phyloP scores from a whole-genome alignment of 2,113 vertebrate genomes.

The Corythaixoides concolor region DNA sequence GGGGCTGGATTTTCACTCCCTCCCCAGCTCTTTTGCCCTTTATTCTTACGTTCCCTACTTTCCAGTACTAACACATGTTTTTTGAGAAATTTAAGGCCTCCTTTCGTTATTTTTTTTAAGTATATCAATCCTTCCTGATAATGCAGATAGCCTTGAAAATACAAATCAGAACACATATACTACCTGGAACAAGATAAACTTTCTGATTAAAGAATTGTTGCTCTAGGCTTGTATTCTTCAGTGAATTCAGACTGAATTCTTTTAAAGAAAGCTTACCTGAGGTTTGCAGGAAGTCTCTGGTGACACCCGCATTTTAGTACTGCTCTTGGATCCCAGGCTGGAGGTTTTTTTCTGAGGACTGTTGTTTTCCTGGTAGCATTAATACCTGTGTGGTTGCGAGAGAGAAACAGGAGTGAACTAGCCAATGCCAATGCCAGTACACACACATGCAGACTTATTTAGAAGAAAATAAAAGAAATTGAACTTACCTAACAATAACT shows the following conservation, averaged over 20 bases:
- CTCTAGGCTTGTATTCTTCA: not conserved
- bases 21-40: not conserved
- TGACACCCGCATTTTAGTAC: not conserved
- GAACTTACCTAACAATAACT: constrained; percentile 6
- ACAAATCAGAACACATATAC: not conserved
- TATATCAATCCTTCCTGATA: not conserved
- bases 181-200: not conserved
- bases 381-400: not conserved
- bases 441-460: not conserved
- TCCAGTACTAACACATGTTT: not conserved
- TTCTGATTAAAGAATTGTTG: not conserved
- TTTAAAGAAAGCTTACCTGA: not conserved
- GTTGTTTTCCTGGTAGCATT: not conserved
- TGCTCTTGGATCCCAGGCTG: not conserved
- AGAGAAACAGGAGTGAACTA: not conserved
- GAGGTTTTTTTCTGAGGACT: not conserved
- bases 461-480: not conserved
- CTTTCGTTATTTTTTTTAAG: not conserved
- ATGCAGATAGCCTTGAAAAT: not conserved
- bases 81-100: not conserved
- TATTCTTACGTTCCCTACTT: not conserved
- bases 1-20: not conserved
- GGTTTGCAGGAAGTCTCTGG: not conserved
- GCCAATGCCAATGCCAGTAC: not conserved
- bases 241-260: not conserved